A percentile compares a stretch with the other conserved stretches of the same genome.
Conservation (phyloP, 2,797 vertebrate genomes). For the Chiroxiphia lanceolata region DNA sequence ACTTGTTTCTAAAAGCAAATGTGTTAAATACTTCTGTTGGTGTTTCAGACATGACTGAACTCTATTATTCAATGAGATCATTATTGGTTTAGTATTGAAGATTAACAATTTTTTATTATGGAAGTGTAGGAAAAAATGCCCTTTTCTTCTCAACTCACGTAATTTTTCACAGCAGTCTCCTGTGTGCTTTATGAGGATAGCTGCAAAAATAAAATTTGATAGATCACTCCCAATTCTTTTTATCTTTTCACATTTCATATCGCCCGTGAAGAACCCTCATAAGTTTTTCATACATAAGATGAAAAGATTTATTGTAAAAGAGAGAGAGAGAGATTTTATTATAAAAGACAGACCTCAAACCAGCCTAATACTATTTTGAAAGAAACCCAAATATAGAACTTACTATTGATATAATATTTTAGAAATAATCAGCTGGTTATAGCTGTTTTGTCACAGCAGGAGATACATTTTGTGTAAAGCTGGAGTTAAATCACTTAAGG, state of each 20-base stretch:
- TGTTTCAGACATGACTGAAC: background rate
- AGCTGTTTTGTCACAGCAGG: background rate
- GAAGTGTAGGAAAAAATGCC: background rate
- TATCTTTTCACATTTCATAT: slow-evolving; percentile 26
- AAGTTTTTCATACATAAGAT: slow-evolving; percentile 22
- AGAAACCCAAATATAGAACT: background rate
- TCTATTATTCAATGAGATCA: background rate
- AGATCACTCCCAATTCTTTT: slow-evolving; percentile 31
- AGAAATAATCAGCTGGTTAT: background rate
- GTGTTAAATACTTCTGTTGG: background rate
- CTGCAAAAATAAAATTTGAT: slow-evolving; percentile 24
- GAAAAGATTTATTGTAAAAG: slow-evolving; percentile 16
- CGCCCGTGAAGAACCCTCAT: background rate
- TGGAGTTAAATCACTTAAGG: background rate
- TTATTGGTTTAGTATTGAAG: background rate
- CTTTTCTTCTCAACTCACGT: background rate
- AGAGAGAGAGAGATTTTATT: background rate
- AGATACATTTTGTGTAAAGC: background rate
- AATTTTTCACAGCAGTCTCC: slow-evolving; percentile 12
- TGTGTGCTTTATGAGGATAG: slow-evolving; percentile 11
- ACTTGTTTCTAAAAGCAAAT: background rate
- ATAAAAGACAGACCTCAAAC: background rate
- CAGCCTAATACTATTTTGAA: background rate
- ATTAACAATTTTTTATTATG: background rate
- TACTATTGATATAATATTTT: background rate